Conservation (phyloP, 2,888 invertebrate genomes). For the Sesia apiformis region DNA sequence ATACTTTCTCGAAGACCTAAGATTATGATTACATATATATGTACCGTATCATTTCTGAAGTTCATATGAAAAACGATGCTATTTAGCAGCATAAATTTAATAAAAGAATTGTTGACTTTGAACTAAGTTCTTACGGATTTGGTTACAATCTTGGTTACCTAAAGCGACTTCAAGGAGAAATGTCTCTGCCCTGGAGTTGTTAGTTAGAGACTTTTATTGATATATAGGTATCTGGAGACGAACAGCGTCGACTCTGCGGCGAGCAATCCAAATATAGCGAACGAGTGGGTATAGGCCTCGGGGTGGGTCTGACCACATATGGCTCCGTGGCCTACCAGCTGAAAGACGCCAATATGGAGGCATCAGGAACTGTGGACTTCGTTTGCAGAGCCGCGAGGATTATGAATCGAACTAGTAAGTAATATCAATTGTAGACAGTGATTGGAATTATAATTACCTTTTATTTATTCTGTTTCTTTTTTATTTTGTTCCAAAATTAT, state of each 20-base stretch:
- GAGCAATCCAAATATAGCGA: constrained; percentile 76
- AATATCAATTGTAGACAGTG: neutral
- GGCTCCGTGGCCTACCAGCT: constrained; percentile 86
- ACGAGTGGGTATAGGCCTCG: constrained; percentile 57
- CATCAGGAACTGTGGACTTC: constrained; percentile 82
- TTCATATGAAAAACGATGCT: no score
- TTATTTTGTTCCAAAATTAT: neutral
- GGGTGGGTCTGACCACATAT: constrained; percentile 77
- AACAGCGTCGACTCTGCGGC: constrained; percentile 79
- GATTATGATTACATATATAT: no score
- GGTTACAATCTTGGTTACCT: no score
- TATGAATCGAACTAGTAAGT: constrained; percentile 82
- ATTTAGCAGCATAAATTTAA: no score
- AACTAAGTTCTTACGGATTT: no score
- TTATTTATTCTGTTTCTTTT: neutral
- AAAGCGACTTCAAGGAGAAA: no score
- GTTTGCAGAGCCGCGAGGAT: constrained; percentile 81
- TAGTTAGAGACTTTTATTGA: neutral
- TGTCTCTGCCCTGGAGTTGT: no score
- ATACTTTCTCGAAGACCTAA: no score
- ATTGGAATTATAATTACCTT: neutral
- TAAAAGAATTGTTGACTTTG: no score
- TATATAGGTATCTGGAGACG: constrained; percentile 82
- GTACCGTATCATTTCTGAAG: no score
- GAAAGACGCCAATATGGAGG: constrained; percentile 86